Conservation (phyloP, 2,888 invertebrate species). For the Lycaena phlaeas region DNA sequence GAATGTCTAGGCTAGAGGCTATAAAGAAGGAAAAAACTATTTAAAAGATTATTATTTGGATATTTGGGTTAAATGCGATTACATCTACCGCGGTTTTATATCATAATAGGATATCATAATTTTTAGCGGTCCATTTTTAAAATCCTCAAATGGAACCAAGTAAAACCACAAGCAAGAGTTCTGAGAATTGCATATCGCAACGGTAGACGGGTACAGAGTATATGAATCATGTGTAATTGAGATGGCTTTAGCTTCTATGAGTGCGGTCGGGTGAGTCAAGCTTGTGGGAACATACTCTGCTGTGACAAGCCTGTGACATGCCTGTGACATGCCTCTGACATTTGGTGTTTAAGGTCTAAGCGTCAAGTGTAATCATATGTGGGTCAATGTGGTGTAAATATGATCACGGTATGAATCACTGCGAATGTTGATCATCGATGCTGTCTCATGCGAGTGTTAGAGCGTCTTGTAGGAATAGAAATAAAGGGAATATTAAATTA, state of each 20-base stretch:
- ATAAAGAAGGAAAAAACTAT: too few relatives aligned
- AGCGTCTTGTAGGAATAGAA: too few relatives aligned
- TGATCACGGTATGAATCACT: too few relatives aligned
- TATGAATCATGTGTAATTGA: constrained; percentile 51
- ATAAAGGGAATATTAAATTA: too few relatives aligned
- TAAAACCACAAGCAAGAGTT: constrained; percentile 44
- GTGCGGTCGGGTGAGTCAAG: constrained; percentile 15
- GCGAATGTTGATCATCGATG: too few relatives aligned
- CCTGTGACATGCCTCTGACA: too few relatives aligned
- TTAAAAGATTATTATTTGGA: too few relatives aligned
- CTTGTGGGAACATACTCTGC: constrained; percentile 15
- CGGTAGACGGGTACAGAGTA: constrained; percentile 19
- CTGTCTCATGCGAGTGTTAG: too few relatives aligned
- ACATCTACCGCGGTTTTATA: not conserved
- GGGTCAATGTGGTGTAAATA: too few relatives aligned
- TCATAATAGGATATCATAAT: constrained; percentile 10
- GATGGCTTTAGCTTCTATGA: constrained; percentile 23
- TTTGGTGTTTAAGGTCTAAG: not conserved
- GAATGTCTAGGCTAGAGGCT: too few relatives aligned
- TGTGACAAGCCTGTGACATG: too few relatives aligned
- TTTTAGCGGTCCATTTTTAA: constrained; percentile 19
- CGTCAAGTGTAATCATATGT: too few relatives aligned
- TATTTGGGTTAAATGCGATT: not conserved
- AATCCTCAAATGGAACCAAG: constrained; percentile 24
- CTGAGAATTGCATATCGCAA: constrained; percentile 28